Evolutionary conservation across 1,140 invertebrate species (phyloP), one percentile per base, ranked within the genome.

Genomic region (Calosoma granatense): DNA sequence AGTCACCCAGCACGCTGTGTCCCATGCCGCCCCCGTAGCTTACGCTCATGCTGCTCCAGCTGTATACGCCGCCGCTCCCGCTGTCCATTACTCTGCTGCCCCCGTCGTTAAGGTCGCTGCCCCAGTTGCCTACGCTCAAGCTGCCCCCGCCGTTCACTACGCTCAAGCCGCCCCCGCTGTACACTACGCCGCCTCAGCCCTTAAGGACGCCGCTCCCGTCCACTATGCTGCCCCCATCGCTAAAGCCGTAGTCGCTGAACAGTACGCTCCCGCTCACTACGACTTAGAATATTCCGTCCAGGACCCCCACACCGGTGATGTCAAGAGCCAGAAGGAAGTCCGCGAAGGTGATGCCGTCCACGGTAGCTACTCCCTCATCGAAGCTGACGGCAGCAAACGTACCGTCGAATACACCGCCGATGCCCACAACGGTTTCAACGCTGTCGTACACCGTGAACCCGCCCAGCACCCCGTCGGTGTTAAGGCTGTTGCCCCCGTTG

Each of bases 331-430:
- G 21, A 41, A 19, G 43, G 23, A 47, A 60, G 22, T 55, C 20
- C 51, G 61, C 41, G 58, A 64, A 21, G 65, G 65, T 41, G 60
- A 66, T 52, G 63, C 59, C 22, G 61, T 64, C 19, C 56, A 65
- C 47, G 66, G 66, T 55, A 53, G 63, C 39, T 70, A 67, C 61
- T 65, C 65, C 36, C 57, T 76, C 53, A 70, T 77, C 57, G 76
- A 77, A 63, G 74, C 77, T 57, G 76, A 77, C 65, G 76, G 77
- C 59, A 70, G 72, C 51, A 64, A 74, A 60, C 70, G 76, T 61
- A 72, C 70, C 53, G 71, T 70, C 0, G 64, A 61, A 2, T 57
- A 60, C 57, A 57, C 53, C 30, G 69, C 69, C 56, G 67, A 66
- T 21, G 57, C 66, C 1, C 26, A 55, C 26, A 36, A 19, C 36